These are phyloP conservation scores for Gymnoscopelus microlampas DNA, from an alignment of 2,797 vertebrate genomes.

Conservation along the genomic window DNA sequence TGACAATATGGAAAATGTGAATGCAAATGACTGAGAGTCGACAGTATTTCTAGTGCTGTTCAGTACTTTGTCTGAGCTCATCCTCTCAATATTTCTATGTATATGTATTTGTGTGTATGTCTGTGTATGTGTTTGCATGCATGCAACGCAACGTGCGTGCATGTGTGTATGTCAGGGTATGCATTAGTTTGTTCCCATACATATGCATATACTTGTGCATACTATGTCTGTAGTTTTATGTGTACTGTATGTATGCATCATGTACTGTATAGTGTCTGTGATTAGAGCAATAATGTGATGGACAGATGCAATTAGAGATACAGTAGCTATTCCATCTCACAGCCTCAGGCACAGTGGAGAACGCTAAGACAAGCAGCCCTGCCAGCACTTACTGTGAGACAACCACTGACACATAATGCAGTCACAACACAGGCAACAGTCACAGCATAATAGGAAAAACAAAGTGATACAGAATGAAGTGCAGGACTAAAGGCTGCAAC, in stretches of 20 bases:
- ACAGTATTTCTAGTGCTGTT: no score
- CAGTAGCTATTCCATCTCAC: slow-evolving; percentile 38
- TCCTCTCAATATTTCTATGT: background rate
- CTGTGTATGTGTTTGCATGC: background rate
- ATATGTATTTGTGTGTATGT: background rate
- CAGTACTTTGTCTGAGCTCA: background rate
- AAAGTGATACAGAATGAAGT: slow-evolving; percentile 10
- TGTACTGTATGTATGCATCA: slow-evolving; percentile 3
- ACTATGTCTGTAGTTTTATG: slow-evolving; percentile 22
- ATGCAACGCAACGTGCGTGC: slow-evolving; percentile 31
- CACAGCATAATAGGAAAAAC: slow-evolving; percentile 24
- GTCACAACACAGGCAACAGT: slow-evolving; percentile 40
- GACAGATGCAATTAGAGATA: slow-evolving; percentile 54
- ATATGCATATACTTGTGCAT: background rate
- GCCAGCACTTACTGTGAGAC: slow-evolving; percentile 37
- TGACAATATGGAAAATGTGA: no score
- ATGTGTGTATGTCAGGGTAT: background rate
- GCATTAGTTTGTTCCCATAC: background rate
- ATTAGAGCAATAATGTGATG: slow-evolving; percentile 32
- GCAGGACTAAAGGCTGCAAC: slow-evolving; percentile 1
- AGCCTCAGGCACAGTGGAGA: slow-evolving; percentile 10
- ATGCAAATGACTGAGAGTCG: no score
- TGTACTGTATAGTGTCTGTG: slow-evolving; percentile 25
- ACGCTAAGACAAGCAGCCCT: slow-evolving; percentile 27
- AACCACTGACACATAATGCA: slow-evolving; percentile 39